phyloP scores from a whole-genome alignment of 2,797 vertebrate species.

The Hippoglossus hippoglossus region DNA sequence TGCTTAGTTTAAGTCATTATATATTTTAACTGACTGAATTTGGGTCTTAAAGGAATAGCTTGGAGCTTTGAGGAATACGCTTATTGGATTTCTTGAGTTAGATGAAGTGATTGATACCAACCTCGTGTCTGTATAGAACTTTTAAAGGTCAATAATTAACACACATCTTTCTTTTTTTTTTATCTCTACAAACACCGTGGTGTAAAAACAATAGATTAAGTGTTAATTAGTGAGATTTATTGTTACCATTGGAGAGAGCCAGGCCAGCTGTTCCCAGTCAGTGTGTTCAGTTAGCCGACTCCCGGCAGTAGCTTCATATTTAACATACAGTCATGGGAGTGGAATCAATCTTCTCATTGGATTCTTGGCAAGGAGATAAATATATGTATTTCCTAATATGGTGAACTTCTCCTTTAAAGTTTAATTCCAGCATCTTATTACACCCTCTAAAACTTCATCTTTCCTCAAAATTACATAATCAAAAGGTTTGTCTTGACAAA shows the following conservation, averaged over 20 bases:
- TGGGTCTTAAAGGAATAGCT: not conserved
- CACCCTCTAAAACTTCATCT: no score
- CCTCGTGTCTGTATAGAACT: not conserved
- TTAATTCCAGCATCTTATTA: no score
- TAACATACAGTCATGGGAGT: not conserved
- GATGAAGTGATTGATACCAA: not conserved
- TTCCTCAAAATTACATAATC: no score
- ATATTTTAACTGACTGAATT: not conserved
- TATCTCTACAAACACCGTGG: not conserved
- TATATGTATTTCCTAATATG: no score
- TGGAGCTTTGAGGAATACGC: not conserved
- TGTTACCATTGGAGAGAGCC: not conserved
- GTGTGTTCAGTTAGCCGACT: not conserved
- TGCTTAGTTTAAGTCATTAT: not conserved
- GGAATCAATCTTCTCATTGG: not conserved
- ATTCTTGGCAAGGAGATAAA: not conserved
- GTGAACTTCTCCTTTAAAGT: no score
- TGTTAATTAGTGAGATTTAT: constrained; percentile 3
- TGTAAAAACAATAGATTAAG: not conserved
- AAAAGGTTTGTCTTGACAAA: no score
- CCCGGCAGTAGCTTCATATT: constrained; percentile 1
- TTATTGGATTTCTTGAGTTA: not conserved
- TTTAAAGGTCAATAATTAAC: constrained; percentile 16
- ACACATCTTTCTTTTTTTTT: not conserved
- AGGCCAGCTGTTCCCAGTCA: not conserved